Conservation (phyloP, 2,113 vertebrate genomes). For the Sapajus apella region DNA sequence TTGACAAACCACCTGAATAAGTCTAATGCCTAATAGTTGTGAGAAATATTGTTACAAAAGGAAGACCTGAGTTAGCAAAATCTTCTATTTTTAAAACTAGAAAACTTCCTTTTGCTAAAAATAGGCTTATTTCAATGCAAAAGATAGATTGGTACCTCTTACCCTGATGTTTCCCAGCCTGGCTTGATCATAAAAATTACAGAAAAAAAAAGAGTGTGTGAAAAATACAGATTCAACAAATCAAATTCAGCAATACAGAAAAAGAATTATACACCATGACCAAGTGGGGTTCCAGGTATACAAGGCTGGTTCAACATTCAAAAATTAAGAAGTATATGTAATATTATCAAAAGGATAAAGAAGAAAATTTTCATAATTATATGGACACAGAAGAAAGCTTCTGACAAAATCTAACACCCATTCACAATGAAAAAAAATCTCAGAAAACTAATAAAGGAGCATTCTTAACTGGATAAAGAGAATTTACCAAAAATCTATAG, state of each 20-base stretch:
- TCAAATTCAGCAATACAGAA: background rate
- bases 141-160: background rate
- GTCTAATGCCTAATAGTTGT: too few species aligned
- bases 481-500: background rate
- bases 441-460: background rate
- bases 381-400: background rate
- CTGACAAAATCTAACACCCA: background rate
- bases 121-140: background rate
- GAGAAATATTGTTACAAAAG: background rate
- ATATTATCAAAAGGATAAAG: background rate
- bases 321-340: background rate
- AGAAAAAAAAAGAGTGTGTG: background rate
- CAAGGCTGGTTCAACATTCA: background rate
- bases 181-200: background rate
- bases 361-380: background rate
- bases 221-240: background rate
- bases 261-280: background rate
- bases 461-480: background rate
- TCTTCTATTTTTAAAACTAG: background rate
- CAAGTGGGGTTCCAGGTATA: background rate
- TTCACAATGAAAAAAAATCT: background rate
- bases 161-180: background rate
- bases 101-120: background rate
- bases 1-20: background rate
- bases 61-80: background rate